Conservation (phyloP, 2,888 invertebrate genomes). For the Nomada fucata region DNA sequence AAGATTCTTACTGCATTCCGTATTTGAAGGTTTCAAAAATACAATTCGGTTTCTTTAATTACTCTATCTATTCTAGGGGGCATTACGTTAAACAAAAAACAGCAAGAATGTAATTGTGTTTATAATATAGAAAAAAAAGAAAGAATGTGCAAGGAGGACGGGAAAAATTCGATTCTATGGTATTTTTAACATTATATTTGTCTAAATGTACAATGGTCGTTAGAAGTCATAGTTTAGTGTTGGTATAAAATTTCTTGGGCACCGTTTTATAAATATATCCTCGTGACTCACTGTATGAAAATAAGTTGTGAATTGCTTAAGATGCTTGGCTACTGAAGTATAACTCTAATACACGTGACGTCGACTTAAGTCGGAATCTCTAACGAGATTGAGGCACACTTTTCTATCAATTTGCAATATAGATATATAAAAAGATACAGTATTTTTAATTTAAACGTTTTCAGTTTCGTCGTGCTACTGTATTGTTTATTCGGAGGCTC, state of each 20-base stretch:
- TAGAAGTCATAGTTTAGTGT: constrained; percentile 39
- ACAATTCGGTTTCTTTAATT: no score
- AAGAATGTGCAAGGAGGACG: not conserved
- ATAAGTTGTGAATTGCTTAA: constrained; percentile 77
- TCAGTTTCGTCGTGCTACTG: no score
- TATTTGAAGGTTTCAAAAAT: no score
- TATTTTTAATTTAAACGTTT: no score
- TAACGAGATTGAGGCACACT: constrained; percentile 16
- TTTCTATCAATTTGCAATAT: not conserved
- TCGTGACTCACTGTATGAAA: constrained; percentile 77
- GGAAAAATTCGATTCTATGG: not conserved
- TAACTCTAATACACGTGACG: constrained; percentile 34
- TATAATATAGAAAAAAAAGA: not conserved
- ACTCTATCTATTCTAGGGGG: no score
- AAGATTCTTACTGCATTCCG: no score
- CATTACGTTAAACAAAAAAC: no score
- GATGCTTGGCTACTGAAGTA: constrained; percentile 49
- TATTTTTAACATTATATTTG: constrained; percentile 23
- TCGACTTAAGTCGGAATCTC: constrained; percentile 30
- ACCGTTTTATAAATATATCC: constrained; percentile 76
- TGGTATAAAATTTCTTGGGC: constrained; percentile 65
- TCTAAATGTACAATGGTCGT: constrained; percentile 11
- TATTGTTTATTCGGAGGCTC: no score
- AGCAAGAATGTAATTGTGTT: not conserved
- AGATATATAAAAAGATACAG: no score